Evolutionary conservation across 2,888 invertebrate genomes (phyloP), one percentile per base, ranked within the genome.

Genomic region (Hypena proboscidalis): DNA sequence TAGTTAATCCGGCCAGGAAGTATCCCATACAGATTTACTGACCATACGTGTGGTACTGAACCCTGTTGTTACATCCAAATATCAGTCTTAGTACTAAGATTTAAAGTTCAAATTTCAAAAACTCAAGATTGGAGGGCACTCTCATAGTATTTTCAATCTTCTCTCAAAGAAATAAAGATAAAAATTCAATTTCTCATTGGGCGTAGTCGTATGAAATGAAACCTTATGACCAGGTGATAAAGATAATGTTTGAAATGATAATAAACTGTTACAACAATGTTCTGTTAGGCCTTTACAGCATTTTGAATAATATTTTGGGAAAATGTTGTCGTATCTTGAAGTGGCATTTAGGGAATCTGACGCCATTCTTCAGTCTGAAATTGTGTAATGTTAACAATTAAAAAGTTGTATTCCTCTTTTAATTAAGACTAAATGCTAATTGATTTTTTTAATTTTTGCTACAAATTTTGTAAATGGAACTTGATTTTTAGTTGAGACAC

Each of bases 11-110:
- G 63, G 67, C 67, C 56, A 61, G 58, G 53, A 61, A 63, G 53
- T 55, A 31, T 17, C 55, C 58, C 52, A 48, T 52, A 29, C 40
- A 20, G 77, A 81, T 81, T 80, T 77, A 81, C 78, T 71, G 75
- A 69, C 73, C 77, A 67, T 61, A 77, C 79, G 72, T 73, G 76
- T 50, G 31, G 53, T 43, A 39, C 29, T 31, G 33, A 33, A 19
- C 11, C 19, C 2, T 0, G 6, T 11, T 34, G 9, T 8, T 0
- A 1, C 20, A 34, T 13, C 2, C 13, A 33, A 62, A 22, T 32
- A 1, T 29, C 20, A 31, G 32, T 46, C 17, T 20, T 42, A 49
- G 10, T 1, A 0, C 3, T 3, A 10, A 1, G 0, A 0, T 0
- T 1, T 8, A 47, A 6, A 37, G 45, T 26, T 30, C 9, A n/a